Percentiles rank a stretch among this genome's conserved stretches.
These are phyloP conservation scores for Anser cygnoides DNA, from an alignment of 2,113 vertebrate species.

Conservation along the genomic window DNA sequence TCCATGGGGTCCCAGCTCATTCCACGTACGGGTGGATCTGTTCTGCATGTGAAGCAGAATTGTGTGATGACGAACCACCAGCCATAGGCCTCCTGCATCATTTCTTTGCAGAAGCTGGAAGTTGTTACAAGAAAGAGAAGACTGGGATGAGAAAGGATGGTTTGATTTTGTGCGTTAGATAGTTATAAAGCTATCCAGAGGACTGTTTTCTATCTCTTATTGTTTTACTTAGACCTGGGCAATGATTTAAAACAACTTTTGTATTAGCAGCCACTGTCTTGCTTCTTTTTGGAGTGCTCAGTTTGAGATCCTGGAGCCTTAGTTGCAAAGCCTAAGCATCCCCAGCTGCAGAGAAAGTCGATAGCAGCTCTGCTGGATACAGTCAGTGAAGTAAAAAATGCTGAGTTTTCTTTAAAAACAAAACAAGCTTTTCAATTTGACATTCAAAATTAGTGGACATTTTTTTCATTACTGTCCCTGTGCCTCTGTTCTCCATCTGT, in stretches of 20 bases:
- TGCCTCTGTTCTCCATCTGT: background rate
- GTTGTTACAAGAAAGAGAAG: background rate
- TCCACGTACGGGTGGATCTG: background rate
- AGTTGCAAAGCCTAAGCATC: constrained; percentile 26
- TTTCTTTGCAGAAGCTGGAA: constrained; percentile 1
- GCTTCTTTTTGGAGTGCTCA: background rate
- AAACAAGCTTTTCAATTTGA: constrained; percentile 37
- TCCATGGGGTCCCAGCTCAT: background rate
- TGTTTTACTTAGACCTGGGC: background rate
- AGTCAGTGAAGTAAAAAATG: background rate
- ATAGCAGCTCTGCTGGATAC: background rate
- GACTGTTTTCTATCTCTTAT: background rate
- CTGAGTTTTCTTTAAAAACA: constrained; percentile 29
- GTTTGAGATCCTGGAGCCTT: constrained; percentile 16
- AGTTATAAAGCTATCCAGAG: background rate
- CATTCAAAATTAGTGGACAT: constrained; percentile 26
- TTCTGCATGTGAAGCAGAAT: background rate
- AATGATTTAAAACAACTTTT: constrained; percentile 1
- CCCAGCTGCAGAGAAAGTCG: constrained; percentile 33
- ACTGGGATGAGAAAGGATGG: background rate
- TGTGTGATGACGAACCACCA: background rate
- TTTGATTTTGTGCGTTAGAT: background rate
- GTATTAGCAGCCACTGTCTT: background rate
- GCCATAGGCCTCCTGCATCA: background rate
- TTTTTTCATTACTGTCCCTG: constrained; percentile 12